Evolutionary conservation across 2,113 vertebrate genomes (phyloP).

Genomic region (Lates calcarifer): DNA sequence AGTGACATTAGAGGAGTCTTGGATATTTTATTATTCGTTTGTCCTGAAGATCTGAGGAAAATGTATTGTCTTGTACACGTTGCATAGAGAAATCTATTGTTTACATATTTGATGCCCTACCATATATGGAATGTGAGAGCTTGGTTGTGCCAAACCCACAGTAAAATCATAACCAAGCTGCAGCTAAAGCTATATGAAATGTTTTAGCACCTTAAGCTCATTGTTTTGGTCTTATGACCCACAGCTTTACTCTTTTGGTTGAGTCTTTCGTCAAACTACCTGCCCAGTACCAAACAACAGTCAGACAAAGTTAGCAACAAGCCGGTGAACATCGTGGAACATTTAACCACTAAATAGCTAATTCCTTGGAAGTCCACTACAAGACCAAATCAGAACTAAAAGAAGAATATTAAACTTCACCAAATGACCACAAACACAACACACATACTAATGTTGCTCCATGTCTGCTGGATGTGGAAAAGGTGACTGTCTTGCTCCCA

Average conservation of each 20-base stretch:
- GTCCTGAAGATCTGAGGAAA: background rate
- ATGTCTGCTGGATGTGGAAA: background rate
- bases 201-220: too few relatives aligned
- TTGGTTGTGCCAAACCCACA: too few relatives aligned
- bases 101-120: background rate
- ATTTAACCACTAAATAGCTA: too few relatives aligned
- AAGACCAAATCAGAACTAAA: background rate
- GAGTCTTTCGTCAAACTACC: too few relatives aligned
- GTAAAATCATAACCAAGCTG: too few relatives aligned
- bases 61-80: background rate
- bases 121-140: too few relatives aligned
- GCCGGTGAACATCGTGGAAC: background rate
- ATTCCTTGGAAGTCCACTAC: background rate
- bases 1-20: constrained; percentile 1
- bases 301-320: too few relatives aligned
- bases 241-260: background rate
- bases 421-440: too few relatives aligned
- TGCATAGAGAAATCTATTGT: too few relatives aligned
- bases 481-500: background rate
- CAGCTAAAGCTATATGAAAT: too few relatives aligned
- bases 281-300: too few relatives aligned
- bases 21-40: background rate
- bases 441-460: background rate
- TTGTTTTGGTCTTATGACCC: background rate
- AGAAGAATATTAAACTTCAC: too few relatives aligned